These are phyloP conservation scores for Galerucella pusilla DNA, from an alignment of 2,888 invertebrate genomes.

Conservation along the genomic window DNA sequence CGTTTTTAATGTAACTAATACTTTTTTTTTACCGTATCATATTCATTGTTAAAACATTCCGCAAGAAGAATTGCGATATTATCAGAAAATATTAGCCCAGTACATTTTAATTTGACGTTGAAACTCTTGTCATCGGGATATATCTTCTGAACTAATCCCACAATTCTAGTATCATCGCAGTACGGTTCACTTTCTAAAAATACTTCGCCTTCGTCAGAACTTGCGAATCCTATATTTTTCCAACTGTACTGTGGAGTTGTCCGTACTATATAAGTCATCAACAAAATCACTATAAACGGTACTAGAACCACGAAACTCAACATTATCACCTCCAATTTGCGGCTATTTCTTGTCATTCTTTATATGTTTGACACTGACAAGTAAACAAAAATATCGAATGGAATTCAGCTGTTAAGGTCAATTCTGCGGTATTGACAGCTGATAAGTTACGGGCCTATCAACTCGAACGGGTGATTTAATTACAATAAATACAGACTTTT, in stretches of 20 bases:
- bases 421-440: background rate
- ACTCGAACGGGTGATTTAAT: too few relatives aligned
- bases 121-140: background rate
- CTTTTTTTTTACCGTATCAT: background rate
- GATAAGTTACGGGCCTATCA: too few relatives aligned
- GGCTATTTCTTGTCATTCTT: background rate
- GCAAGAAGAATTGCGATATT: background rate
- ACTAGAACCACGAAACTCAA: slow-evolving; percentile 3
- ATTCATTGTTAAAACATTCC: background rate
- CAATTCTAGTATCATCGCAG: slow-evolving; percentile 5
- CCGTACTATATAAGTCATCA: background rate
- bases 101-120: slow-evolving; percentile 8
- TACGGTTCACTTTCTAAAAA: background rate
- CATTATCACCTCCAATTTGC: slow-evolving; percentile 4
- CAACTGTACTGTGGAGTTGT: background rate
- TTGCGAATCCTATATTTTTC: background rate
- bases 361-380: background rate
- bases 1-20: too few relatives aligned
- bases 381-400: background rate
- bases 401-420: background rate
- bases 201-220: background rate
- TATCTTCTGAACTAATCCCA: background rate
- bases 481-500: too few relatives aligned
- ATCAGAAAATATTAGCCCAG: background rate
- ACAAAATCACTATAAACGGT: background rate